Evolutionary conservation across 53 echinoderm and acorn worm species (phyloP).

Genomic region (Astropecten irregularis): DNA sequence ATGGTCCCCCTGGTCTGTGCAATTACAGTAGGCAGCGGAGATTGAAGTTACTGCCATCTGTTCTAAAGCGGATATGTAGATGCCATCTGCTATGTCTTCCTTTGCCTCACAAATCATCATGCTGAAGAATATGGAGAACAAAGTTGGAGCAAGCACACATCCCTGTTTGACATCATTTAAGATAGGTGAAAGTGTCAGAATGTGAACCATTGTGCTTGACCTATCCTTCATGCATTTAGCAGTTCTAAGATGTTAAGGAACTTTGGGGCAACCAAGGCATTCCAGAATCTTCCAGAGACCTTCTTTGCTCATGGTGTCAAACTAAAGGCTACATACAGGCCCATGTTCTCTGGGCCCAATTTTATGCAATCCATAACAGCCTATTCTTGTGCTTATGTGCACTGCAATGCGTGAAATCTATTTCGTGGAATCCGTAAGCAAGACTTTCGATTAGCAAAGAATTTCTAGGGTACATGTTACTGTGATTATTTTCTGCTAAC

Average conservation of each 20-base stretch:
- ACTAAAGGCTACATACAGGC: too few relatives aligned
- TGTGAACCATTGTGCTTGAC: background rate
- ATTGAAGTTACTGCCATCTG: too few relatives aligned
- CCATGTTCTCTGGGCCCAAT: too few relatives aligned
- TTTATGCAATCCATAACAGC: too few relatives aligned
- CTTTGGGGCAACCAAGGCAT: conserved; percentile 55
- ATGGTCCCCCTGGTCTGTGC: too few relatives aligned
- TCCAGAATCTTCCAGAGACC: conserved; percentile 55
- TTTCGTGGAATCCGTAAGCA: too few relatives aligned
- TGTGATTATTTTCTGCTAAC: too few relatives aligned
- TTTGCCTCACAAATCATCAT: conserved; percentile 21
- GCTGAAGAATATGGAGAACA: conserved; percentile 36
- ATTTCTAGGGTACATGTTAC: too few relatives aligned
- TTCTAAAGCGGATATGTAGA: conserved; percentile 1
- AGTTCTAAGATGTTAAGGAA: conserved; percentile 45
- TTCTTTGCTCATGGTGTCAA: conserved; percentile 39
- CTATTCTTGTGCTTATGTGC: too few relatives aligned
- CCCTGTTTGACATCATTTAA: conserved; percentile 76
- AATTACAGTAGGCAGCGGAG: too few relatives aligned
- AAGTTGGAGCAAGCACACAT: conserved; percentile 64
- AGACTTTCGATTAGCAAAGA: too few relatives aligned
- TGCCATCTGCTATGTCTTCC: conserved; percentile 10
- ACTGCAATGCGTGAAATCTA: too few relatives aligned
- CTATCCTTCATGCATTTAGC: conserved; percentile 59
- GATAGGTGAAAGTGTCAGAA: conserved; percentile 31